Evolutionary conservation across 2,888 invertebrate species (phyloP).

Genomic region (Stomorhina lunata): DNA sequence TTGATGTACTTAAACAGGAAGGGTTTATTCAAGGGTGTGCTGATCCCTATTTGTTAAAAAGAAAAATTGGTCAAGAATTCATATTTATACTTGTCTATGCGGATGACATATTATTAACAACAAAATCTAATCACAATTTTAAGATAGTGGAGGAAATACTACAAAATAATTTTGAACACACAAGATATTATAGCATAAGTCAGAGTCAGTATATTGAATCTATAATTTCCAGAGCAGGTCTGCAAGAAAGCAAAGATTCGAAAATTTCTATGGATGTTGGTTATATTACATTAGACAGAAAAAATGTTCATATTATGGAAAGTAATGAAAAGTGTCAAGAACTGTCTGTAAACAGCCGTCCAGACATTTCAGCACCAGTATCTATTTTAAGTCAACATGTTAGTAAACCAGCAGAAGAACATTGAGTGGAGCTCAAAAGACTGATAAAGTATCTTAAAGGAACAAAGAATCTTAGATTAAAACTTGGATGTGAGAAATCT

Average conservation of each 20-base stretch:
- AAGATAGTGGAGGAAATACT: no score
- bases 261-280: no score
- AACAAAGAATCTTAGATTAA: background rate
- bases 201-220: no score
- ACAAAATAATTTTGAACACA: no score
- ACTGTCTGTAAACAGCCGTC: background rate
- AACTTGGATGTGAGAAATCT: background rate
- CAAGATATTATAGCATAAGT: no score
- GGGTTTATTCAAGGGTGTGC: background rate
- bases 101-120: no score
- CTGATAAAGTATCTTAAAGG: slow-evolving; percentile 24
- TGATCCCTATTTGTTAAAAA: background rate
- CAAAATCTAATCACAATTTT: background rate
- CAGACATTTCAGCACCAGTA: slow-evolving; percentile 34
- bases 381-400: slow-evolving; percentile 56
- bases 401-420: slow-evolving; percentile 42
- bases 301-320: background rate
- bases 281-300: no score
- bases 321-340: background rate
- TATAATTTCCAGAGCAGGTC: no score
- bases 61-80: background rate
- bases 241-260: no score
- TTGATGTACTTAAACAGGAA: background rate
- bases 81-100: no score
- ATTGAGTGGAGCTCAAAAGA: slow-evolving; percentile 55